Evolutionary conservation across 2,797 vertebrate species (phyloP).

Genomic region (Furcifer pardalis): DNA sequence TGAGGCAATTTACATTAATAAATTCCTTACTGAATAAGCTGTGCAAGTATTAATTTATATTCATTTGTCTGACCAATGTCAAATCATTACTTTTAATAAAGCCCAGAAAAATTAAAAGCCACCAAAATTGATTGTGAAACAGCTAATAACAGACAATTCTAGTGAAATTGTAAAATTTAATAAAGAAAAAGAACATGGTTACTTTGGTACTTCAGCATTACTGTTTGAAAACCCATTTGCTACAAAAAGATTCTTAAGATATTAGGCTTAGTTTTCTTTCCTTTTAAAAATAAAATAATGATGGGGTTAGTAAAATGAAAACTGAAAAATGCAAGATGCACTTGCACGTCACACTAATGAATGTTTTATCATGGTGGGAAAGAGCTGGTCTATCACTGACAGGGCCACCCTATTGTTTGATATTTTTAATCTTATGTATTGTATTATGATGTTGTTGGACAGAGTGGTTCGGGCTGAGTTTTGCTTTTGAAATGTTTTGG

Average conservation of each 20-base stretch:
- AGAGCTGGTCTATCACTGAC: no score
- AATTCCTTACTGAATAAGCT: slow-evolving; percentile 54
- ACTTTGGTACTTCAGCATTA: slow-evolving; percentile 42
- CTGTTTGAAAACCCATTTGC: slow-evolving; percentile 48
- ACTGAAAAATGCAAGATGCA: slow-evolving; percentile 53
- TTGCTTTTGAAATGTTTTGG: no score
- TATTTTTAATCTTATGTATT: no score
- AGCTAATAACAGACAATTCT: slow-evolving; percentile 44
- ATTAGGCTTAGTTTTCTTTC: slow-evolving; percentile 45
- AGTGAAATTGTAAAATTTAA: slow-evolving; percentile 53
- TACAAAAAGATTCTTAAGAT: slow-evolving; percentile 43
- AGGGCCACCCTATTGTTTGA: no score
- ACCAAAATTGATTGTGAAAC: slow-evolving; percentile 48
- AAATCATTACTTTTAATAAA: slow-evolving; percentile 59
- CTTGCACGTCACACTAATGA: background rate
- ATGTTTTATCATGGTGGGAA: background rate
- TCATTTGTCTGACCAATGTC: slow-evolving; percentile 57
- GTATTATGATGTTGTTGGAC: no score
- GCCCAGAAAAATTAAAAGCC: slow-evolving; percentile 42
- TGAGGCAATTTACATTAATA: slow-evolving; percentile 64
- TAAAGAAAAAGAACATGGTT: slow-evolving; percentile 40
- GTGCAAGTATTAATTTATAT: slow-evolving; percentile 72
- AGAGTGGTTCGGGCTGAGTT: no score
- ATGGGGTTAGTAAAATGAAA: slow-evolving; percentile 70
- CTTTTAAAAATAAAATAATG: background rate